Conservation (phyloP, 1,140 invertebrate species). For the Trachymyrmex septentrionalis region DNA sequence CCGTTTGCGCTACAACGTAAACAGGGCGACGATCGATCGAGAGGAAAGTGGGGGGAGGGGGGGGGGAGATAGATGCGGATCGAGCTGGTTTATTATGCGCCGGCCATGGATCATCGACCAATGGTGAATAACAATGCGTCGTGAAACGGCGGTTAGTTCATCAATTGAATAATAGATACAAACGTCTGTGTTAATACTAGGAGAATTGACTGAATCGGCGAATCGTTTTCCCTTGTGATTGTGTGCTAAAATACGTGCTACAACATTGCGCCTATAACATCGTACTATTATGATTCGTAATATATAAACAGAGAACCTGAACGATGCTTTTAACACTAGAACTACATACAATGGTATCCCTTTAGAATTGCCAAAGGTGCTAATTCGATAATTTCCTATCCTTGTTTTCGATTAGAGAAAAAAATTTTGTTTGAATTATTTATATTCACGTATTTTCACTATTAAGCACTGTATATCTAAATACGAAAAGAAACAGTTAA, state of each 20-base stretch:
- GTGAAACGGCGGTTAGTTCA: slow-evolving; percentile 46
- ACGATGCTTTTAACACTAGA: neutral
- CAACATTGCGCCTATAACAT: neutral
- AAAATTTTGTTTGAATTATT: no score
- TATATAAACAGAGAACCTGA: neutral
- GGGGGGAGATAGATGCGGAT: slow-evolving; percentile 32
- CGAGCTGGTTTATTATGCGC: slow-evolving; percentile 56
- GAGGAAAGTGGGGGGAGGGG: neutral
- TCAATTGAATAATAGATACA: slow-evolving; percentile 61
- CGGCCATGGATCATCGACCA: slow-evolving; percentile 27
- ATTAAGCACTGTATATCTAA: no score
- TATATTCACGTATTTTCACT: no score
- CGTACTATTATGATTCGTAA: neutral
- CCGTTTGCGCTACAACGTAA: slow-evolving; percentile 36
- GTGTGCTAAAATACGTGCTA: neutral
- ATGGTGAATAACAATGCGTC: slow-evolving; percentile 56
- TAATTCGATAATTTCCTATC: no score
- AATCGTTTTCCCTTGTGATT: slow-evolving; percentile 21
- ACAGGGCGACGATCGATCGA: neutral
- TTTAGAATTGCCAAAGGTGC: no score
- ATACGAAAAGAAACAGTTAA: no score
- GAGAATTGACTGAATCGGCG: slow-evolving; percentile 17
- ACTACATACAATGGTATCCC: no score
- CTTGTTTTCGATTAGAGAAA: no score
- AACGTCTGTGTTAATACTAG: slow-evolving; percentile 52